Base-by-base conservation (phyloP, 2,113 vertebrate species). In the Tauraco erythrolophus region DNA sequence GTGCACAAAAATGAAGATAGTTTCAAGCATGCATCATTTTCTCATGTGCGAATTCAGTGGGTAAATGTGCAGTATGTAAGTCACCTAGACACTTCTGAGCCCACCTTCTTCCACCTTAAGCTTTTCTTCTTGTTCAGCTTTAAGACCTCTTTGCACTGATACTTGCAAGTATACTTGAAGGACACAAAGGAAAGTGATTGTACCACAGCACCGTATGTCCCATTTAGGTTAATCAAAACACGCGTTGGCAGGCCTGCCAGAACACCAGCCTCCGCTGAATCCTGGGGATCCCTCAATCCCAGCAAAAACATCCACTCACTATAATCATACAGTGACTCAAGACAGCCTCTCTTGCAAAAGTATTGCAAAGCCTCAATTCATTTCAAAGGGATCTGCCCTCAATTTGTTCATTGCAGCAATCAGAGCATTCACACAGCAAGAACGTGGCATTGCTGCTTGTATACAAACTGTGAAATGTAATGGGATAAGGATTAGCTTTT, bases 1-100 rank as follows among this genome's bases (percentile, higher is more conserved):
- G 33, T 0, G 0, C 14, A 22, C 4, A 21, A 81, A 75, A 45
- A 0, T 0, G 4, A 66, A 33, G 11, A 7, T 3, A 0, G 2
- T 79, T 84, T 79, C 69, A 61, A 35, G 19, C 3, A 37, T 5
- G 37, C 3, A 3, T 14, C 14, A 6, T 71, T 71, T 78, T 71
- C 10, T 69, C 2, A 0, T 10, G 1, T 60, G 15, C 11, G 75
- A 31, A 41, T 30, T 58, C 25, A 51, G 3, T 16, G 19, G 13
- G 37, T 25, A 79, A 51, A 69, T 12, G 12, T 18, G 39, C 22
- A 46, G 9, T 4, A 14, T 82, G 15, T 65, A 43, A 80, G 22
- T 33, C 37, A 77, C 23, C 14, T 33, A 31, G 22, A 54, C 3
- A 39, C 1, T 61, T 88, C 35, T 15, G 14, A 79, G 10, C 8